Conservation (phyloP, 2,113 vertebrate species). For the Gasterosteus aculeatus region DNA sequence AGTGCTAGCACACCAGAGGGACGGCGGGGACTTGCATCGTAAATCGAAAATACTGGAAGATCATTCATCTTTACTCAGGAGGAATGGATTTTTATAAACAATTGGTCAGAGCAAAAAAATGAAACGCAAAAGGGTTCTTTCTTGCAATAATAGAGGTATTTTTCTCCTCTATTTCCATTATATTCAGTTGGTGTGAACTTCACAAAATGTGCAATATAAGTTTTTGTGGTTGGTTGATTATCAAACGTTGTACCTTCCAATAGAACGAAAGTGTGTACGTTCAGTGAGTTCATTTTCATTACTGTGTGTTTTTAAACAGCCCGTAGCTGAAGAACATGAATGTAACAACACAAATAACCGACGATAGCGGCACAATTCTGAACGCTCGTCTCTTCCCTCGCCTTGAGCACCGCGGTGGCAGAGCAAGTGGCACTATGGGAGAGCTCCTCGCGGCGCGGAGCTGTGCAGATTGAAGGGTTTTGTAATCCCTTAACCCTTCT, state of each 20-base stretch:
- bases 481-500: constrained; percentile 41
- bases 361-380: constrained; percentile 38
- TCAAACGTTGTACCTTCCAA: constrained; percentile 22
- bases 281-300: constrained; percentile 24
- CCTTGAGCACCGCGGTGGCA: constrained; percentile 53
- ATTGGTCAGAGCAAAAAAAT: background rate
- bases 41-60: constrained; percentile 14
- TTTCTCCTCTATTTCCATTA: constrained; percentile 41
- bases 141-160: constrained; percentile 48
- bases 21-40: background rate
- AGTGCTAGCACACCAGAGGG: constrained; percentile 3
- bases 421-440: constrained; percentile 12
- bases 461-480: constrained; percentile 32
- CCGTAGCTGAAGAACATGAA: constrained; percentile 57
- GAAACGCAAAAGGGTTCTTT: constrained; percentile 11
- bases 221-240: constrained; percentile 49
- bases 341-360: constrained; percentile 69
- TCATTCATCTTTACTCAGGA: constrained; percentile 43
- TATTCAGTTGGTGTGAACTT: constrained; percentile 39
- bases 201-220: constrained; percentile 53
- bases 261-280: constrained; percentile 20
- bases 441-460: constrained; percentile 8
- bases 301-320: constrained; percentile 38
- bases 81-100: constrained; percentile 22
- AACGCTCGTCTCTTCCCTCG: constrained; percentile 57